Base-by-base conservation (phyloP, 2,888 invertebrate genomes). In the Coleophora deauratella region DNA sequence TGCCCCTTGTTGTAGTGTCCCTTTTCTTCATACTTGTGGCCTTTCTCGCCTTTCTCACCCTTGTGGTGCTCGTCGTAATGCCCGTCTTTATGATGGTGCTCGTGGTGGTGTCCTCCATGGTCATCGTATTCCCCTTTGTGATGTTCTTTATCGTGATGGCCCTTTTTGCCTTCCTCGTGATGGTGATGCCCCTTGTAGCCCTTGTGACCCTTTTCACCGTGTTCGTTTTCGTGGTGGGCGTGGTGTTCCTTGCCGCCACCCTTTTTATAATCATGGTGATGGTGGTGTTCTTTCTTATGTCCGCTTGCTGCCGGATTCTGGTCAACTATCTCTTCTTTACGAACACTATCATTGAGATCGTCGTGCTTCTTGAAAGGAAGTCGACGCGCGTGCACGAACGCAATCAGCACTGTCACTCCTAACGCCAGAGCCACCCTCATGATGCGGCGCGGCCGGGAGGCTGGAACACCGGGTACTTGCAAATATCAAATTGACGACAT, bases 1-100 rank as follows among this genome's bases (percentile, higher is more conserved):
- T 95, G 94, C 0, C 95, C 95, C 63, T 95, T 95, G 49, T 93
- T 92, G 70, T 91, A 94, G 52, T 90, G 89, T 9, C 94, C 94
- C 46, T 90, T 88, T 55, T 90, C 90, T 51, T 85, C 88, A 58
- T 88, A 90, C 57, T 89, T 89, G 59, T 89, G 89, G 0, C 89
- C 90, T 50, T 90, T 90, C 54, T 90, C 90, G 8, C 90, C 91
- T 51, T 91, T 90, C 51, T 90, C 89, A 3, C 89, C 90, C 48
- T 89, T 88, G 57, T 91, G 89, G 46, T 89, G 87, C 54, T 90
- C 89, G 33, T 87, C 85, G 53, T 89, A 88, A 61, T 91, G 89
- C 0, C 91, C 91, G 41, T 89, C 91, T 27, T 87, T 80, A 54
- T 91, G 89, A 54, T 91, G 88, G 54, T 91, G 89, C 14, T 87